phyloP scores from a whole-genome alignment of 64 coral and sea anemone genomes.

The Porites australiensis region DNA sequence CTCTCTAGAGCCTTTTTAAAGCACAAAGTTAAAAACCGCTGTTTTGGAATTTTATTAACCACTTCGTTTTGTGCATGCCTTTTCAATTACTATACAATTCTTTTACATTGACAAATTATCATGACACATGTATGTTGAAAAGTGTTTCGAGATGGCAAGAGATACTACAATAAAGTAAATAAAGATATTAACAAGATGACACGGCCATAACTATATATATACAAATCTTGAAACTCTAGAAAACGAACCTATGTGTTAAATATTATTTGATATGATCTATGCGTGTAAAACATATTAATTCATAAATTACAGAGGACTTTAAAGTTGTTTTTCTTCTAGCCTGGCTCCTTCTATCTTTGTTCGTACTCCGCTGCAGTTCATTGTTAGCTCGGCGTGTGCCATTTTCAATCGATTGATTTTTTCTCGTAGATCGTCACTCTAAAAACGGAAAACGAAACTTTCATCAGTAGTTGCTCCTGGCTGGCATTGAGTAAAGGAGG shows the following conservation, averaged over 20 bases:
- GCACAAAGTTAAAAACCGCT: neutral
- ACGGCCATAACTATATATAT: neutral
- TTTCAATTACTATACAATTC: too few species aligned
- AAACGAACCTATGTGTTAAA: neutral
- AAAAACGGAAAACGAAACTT: slow-evolving; percentile 1
- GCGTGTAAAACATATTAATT: neutral
- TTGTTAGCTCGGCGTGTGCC: slow-evolving; percentile 94
- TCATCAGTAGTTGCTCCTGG: neutral
- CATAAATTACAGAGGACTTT: neutral
- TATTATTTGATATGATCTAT: too few species aligned
- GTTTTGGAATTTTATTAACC: neutral
- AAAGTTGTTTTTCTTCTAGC: slow-evolving; percentile 50
- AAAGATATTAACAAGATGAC: neutral
- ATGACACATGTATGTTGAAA: too few species aligned
- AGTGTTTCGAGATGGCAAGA: neutral
- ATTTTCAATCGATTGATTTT: slow-evolving; percentile 88
- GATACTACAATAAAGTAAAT: neutral
- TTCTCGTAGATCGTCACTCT: slow-evolving; percentile 82
- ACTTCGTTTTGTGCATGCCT: neutral
- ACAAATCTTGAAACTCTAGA: neutral
- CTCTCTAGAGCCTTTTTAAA: neutral
- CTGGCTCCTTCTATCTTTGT: slow-evolving; percentile 89
- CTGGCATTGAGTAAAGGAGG: too few species aligned
- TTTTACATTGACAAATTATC: too few species aligned
- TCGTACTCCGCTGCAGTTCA: slow-evolving; percentile 92